Conservation (phyloP, 2,113 vertebrate genomes). For the Stegostoma tigrinum region DNA sequence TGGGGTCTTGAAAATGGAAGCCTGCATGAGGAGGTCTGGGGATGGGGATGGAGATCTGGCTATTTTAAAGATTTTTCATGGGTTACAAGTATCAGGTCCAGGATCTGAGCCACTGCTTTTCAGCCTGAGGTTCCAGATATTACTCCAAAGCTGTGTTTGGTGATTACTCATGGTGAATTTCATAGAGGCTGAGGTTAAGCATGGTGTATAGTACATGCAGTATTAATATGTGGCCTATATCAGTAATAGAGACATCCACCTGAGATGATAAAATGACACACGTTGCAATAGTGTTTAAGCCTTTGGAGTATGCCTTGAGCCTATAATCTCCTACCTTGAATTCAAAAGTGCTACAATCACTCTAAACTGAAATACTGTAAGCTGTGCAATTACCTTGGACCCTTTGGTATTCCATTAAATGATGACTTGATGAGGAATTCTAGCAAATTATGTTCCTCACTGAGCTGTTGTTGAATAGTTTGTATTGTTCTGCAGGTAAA, state of each 20-base stretch:
- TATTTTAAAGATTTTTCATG: background rate
- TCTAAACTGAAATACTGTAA: background rate
- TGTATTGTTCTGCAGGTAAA: conserved; percentile 19
- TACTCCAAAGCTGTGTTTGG: background rate
- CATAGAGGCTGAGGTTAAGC: background rate
- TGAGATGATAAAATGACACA: background rate
- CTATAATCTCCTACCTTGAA: background rate
- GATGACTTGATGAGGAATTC: conserved; percentile 36
- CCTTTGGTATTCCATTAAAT: background rate
- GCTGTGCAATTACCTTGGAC: conserved; percentile 6
- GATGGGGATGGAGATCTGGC: background rate
- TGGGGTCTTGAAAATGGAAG: background rate
- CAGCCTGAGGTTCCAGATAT: background rate
- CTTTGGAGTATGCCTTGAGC: background rate
- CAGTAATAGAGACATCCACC: background rate
- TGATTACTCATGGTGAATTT: background rate
- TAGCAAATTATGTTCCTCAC: conserved; percentile 18
- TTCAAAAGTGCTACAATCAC: background rate
- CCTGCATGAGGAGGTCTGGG: background rate
- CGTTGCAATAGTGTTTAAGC: background rate
- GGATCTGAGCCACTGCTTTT: background rate
- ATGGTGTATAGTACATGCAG: background rate
- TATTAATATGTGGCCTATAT: too few species aligned
- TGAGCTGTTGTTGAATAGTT: conserved; percentile 19
- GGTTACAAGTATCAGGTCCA: background rate